Evolutionary conservation across 2,113 vertebrate species (phyloP).

Genomic region (Steatornis caripensis): DNA sequence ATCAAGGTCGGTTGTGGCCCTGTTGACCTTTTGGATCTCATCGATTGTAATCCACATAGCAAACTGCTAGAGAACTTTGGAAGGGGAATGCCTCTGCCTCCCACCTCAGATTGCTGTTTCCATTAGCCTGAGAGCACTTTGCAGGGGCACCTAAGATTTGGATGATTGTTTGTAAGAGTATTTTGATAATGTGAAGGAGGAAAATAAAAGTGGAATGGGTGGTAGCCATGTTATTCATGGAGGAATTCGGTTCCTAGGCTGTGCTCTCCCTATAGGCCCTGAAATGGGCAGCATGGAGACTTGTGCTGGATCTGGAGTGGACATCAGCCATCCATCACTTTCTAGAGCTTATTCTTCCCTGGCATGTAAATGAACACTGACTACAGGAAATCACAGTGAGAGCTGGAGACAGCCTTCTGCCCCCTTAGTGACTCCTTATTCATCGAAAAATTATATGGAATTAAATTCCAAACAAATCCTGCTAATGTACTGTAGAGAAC

Average conservation of each 20-base stretch:
- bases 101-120: background rate
- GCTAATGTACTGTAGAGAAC: background rate
- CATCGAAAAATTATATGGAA: background rate
- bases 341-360: background rate
- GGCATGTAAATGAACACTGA: background rate
- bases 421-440: background rate
- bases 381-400: background rate
- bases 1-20: background rate
- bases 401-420: background rate
- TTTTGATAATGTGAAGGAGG: background rate
- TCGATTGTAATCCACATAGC: accelerated
- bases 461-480: background rate
- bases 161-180: background rate
- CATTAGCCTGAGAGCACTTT: background rate
- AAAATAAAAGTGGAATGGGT: background rate
- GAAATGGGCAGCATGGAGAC: background rate
- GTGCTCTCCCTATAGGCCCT: background rate
- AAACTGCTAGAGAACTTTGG: background rate
- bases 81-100: background rate
- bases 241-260: background rate
- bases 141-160: background rate
- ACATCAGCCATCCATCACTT: background rate
- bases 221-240: background rate
- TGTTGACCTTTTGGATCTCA: background rate
- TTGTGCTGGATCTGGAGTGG: background rate